Base-by-base conservation (phyloP, 2,888 invertebrate species). In the Drosophila silvestris region DNA sequence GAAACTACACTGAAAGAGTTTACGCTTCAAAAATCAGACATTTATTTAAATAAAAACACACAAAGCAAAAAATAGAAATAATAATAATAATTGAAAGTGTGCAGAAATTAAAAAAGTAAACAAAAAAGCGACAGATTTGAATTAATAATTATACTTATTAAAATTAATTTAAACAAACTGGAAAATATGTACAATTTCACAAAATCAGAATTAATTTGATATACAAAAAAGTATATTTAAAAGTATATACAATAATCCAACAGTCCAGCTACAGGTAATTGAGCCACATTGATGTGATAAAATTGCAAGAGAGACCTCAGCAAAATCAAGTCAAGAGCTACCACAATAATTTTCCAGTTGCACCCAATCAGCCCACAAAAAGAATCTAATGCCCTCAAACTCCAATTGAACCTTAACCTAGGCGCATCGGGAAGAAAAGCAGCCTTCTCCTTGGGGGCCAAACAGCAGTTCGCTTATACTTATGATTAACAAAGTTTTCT, bases 401-500 rank as follows among this genome's bases (percentile, higher is more conserved):
- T 26, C 47, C 68, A 81, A 62, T 53, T 79, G 68, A 81, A 81
- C 82, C 82, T 58, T 82, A 82, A 82, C 79, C 82, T 74, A 61
- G 66, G 28, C 56, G 14, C 69, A 59, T 58, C 58, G 65, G 77
- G 12, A 57, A 3, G 35, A 37, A 16, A 66, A 76, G 62, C n/a
- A 57, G 39, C 62, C 22, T 76, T 60, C 39, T 60, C 56, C 35
- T 26, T 54, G 44, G 62, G 14, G 9, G 39, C 52, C 52, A 30
- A n/a, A 19, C 63, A 70, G 50, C 60, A 71, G 58, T 69, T 75
- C 50, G 71, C 69, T 81, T 67, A 59, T 69, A 54, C 74, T 77
- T 82, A 79, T 85, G 90, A 85, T 85, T 88, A 88, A 69, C 70
- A 90, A 85, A 85, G 69, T 83, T 83, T 65, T 70, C 44, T 59